These are phyloP conservation scores for Rhagonycha lutea DNA, from an alignment of 2,888 invertebrate species.

Conservation along the genomic window DNA sequence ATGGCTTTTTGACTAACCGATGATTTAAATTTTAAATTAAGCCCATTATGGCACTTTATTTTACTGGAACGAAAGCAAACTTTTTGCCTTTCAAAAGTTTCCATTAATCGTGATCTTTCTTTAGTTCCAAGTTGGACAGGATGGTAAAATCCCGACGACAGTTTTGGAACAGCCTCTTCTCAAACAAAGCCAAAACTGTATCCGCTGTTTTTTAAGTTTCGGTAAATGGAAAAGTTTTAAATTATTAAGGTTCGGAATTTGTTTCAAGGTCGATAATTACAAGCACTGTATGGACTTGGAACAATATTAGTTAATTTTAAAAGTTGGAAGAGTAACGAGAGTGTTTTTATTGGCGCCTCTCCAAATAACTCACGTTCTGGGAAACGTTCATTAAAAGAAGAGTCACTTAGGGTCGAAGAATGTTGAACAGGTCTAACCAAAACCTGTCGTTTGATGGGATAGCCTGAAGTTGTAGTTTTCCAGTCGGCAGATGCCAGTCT, in stretches of 20 bases:
- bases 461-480: slow-evolving; percentile 33
- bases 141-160: no score
- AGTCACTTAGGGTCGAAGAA: slow-evolving; percentile 11
- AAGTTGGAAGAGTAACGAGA: slow-evolving; percentile 21
- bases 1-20: not conserved
- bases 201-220: no score
- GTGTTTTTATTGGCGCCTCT: slow-evolving; percentile 37
- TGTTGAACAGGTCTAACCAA: slow-evolving; percentile 10
- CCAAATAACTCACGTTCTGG: slow-evolving; percentile 34
- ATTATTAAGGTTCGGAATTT: not conserved
- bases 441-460: slow-evolving; percentile 19
- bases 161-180: no score
- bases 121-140: no score
- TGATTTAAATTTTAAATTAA: not conserved
- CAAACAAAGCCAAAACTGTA: no score
- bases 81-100: not conserved
- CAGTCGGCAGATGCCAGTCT: slow-evolving; percentile 31
- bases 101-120: no score
- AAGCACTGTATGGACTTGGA: not conserved
- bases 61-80: not conserved
- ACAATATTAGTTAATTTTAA: not conserved
- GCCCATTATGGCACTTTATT: not conserved
- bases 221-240: not conserved
- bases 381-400: slow-evolving; percentile 26
- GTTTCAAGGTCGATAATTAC: not conserved